Evolutionary conservation across 2,113 vertebrate species (phyloP), one percentile per base, ranked within the genome.

Genomic region (Nyctereutes procyonoides): DNA sequence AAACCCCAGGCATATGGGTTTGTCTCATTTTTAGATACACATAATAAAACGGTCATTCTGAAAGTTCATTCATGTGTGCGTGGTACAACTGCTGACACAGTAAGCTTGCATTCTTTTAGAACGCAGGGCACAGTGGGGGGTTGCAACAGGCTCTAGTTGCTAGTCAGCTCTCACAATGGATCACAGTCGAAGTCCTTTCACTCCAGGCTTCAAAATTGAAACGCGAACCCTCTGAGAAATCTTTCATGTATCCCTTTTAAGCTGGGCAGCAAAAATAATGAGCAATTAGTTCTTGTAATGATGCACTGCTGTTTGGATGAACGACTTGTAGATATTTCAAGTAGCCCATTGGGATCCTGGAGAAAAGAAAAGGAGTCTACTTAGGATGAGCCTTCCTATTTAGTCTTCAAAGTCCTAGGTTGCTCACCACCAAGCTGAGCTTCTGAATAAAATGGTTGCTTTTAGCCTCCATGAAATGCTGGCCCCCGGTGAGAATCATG

Each of bases 21-120:
- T 96, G 86, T 95, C 96, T 97, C 97, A 97, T 97, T 97, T 98
- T 96, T 97, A 97, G 97, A 96, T 96, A 95, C 97, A 97, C 93
- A 98, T 97, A 97, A 98, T 97, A 97, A 93, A 97, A 97, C 55
- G 91, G 94, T 98, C 96, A 97, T 97, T 98, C 95, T 79, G 71
- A 79, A 98, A 91, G 92, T 98, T 97, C 97, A 95, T 97, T 98
- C 96, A 96, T 97, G 95, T 98, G 90, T 94, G 95, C 9, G 62
- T 80, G 92, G 83, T 96, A 96, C 98, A 97, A 97, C 96, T 96
- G 90, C 96, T 97, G 95, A 96, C 97, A 97, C 89, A 90, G 97
- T 80, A 79, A 94, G 96, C 86, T 81, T 96, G 95, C 56, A 87
- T 97, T 96, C 95, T 98, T 98, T 98, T 84, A 97, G 89, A 97